phyloP scores from a whole-genome alignment of 1,140 invertebrate genomes.

The Apis dorsata region DNA sequence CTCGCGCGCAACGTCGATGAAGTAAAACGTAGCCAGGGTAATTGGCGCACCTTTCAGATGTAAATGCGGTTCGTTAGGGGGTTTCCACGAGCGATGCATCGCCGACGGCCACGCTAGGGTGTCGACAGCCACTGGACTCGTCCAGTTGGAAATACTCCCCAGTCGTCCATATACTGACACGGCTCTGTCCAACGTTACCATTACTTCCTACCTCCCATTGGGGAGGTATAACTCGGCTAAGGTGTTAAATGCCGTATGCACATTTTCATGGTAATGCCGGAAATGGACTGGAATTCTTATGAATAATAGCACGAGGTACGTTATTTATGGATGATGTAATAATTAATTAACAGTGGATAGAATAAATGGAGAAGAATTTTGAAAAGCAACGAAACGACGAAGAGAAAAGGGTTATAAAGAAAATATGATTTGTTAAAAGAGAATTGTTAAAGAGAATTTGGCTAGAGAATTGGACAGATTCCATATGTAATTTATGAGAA shows the following conservation, averaged over 20 bases:
- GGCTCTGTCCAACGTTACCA: slow-evolving; percentile 22
- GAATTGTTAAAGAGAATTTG: too few species aligned
- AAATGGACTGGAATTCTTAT: slow-evolving; percentile 11
- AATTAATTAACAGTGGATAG: too few species aligned
- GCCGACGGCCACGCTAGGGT: slow-evolving; percentile 46
- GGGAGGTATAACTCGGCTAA: slow-evolving; percentile 5
- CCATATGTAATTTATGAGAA: too few species aligned
- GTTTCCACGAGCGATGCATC: slow-evolving; percentile 62
- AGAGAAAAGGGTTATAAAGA: too few species aligned
- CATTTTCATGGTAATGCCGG: slow-evolving; percentile 49
- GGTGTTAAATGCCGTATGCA: slow-evolving; percentile 32
- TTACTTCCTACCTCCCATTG: slow-evolving; percentile 36
- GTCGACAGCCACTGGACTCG: slow-evolving; percentile 47
- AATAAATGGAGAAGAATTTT: too few species aligned
- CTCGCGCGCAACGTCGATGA: slow-evolving; percentile 64
- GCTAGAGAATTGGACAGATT: too few species aligned
- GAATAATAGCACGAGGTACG: neutral
- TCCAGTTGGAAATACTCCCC: slow-evolving; percentile 53
- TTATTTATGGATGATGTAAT: too few species aligned
- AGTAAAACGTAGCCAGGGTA: slow-evolving; percentile 72
- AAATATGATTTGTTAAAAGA: too few species aligned
- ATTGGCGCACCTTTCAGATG: slow-evolving; percentile 76
- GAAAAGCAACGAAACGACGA: neutral
- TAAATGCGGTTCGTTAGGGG: slow-evolving; percentile 76
- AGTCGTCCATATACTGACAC: slow-evolving; percentile 28